phyloP scores from a whole-genome alignment of 2,888 invertebrate species.

The Trissonchulus sp. region DNA sequence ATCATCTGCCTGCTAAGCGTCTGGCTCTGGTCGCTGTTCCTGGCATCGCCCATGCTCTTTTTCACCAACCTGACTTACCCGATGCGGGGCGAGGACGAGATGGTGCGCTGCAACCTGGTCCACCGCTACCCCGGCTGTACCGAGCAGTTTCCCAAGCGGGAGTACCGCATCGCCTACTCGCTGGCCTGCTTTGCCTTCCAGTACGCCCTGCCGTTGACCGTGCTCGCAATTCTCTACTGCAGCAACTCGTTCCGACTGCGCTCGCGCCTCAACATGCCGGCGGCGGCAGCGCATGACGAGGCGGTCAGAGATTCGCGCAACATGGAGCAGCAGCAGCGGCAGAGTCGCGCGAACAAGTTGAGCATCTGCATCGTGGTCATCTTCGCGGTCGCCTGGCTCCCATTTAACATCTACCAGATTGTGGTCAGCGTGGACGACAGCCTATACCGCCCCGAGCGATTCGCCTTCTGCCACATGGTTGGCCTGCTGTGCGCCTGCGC shows the following conservation, averaged over 20 bases:
- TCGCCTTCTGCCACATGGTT: conserved; percentile 62
- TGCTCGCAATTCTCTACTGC: conserved; percentile 18
- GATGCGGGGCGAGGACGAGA: conserved; percentile 57
- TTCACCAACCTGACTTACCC: conserved; percentile 55
- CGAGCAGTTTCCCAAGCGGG: background rate
- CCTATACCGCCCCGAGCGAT: background rate
- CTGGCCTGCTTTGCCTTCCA: conserved; percentile 18
- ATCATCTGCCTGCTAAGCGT: conserved; percentile 41
- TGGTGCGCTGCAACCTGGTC: conserved; percentile 23
- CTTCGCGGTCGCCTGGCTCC: conserved; percentile 83
- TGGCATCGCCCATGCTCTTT: conserved; percentile 47
- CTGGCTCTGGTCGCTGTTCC: conserved; percentile 56
- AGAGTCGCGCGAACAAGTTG: conserved; percentile 62
- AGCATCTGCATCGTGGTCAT: conserved; percentile 76
- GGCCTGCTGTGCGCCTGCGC: conserved; percentile 84
- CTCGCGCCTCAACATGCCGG: conserved; percentile 7
- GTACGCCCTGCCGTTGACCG: conserved; percentile 26
- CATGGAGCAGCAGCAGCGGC: background rate
- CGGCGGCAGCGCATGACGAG: too few relatives aligned
- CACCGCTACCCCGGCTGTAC: conserved; percentile 53
- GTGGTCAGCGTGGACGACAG: background rate
- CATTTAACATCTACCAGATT: conserved; percentile 68
- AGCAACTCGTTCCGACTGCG: conserved; percentile 17
- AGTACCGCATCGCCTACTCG: conserved; percentile 55
- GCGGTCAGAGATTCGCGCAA: too few relatives aligned